Conservation (phyloP, 2,113 vertebrate species). For the Ellobius talpinus region DNA sequence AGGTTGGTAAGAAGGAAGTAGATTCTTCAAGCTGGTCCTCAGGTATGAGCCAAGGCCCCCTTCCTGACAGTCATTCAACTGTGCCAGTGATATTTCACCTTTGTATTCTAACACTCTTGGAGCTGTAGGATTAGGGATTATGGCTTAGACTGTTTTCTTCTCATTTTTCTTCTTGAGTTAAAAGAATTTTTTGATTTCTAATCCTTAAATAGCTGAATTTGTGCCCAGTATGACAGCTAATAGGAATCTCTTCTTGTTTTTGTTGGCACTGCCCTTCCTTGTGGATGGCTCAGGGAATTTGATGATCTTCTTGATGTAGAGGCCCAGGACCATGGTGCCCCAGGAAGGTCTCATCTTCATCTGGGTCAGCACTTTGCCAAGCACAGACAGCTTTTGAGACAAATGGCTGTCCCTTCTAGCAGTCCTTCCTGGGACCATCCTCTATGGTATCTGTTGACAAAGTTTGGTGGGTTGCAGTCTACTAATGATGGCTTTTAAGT, state of each 20-base stretch:
- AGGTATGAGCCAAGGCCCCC: fast-evolving
- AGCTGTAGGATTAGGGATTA: neutral
- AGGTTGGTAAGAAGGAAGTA: neutral
- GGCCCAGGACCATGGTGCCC: neutral
- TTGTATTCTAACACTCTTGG: neutral
- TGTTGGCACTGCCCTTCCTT: neutral
- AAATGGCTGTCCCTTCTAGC: neutral
- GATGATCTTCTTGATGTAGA: neutral
- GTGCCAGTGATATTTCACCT: neutral
- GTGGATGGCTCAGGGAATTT: neutral
- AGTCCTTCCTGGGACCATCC: neutral
- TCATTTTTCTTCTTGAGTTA: neutral
- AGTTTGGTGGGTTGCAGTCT: neutral
- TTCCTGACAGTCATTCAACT: neutral
- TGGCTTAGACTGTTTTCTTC: neutral
- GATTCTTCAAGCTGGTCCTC: neutral
- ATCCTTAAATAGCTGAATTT: neutral
- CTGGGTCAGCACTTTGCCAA: neutral
- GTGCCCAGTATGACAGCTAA: neutral
- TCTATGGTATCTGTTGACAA: neutral
- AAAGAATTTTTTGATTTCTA: neutral
- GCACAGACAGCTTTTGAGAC: neutral
- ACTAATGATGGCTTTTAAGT: neutral
- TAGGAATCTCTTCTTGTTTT: neutral
- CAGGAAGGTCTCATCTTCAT: neutral